phyloP scores from a whole-genome alignment of 2,888 invertebrate genomes.

The Dicycla oo region DNA sequence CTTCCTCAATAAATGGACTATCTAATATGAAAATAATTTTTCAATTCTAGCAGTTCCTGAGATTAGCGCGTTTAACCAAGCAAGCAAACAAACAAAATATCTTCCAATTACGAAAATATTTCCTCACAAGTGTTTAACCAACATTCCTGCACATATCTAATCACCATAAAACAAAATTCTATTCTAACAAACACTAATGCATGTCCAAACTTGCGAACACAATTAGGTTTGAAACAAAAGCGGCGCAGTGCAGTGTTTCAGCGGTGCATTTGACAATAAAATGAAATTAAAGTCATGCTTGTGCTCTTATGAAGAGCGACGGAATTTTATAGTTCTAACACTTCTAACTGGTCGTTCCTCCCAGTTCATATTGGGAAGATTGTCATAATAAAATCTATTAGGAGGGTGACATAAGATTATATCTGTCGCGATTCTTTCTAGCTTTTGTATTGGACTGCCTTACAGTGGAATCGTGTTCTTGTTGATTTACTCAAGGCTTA shows the following conservation, averaged over 20 bases:
- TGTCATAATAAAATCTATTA: constrained; percentile 3
- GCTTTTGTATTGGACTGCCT: too few relatives aligned
- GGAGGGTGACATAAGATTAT: neutral
- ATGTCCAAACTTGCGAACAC: constrained; percentile 57
- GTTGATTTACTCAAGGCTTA: too few relatives aligned
- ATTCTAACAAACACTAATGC: constrained; percentile 52
- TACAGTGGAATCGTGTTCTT: too few relatives aligned
- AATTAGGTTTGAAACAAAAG: constrained; percentile 56
- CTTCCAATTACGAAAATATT: neutral
- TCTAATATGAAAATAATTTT: too few relatives aligned
- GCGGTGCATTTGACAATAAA: constrained; percentile 76
- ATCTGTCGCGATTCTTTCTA: too few relatives aligned
- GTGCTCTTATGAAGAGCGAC: constrained; percentile 75
- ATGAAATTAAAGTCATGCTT: constrained; percentile 76
- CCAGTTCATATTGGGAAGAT: too few relatives aligned
- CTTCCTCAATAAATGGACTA: too few relatives aligned
- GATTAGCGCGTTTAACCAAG: too few relatives aligned
- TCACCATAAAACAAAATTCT: constrained; percentile 43
- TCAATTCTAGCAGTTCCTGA: too few relatives aligned
- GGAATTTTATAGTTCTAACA: constrained; percentile 70
- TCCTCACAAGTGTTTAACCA: neutral
- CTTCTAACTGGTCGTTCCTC: constrained; percentile 36
- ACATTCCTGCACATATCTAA: constrained; percentile 14
- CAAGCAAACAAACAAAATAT: too few relatives aligned
- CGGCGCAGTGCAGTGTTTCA: constrained; percentile 52